Evolutionary conservation across 1,140 invertebrate genomes (phyloP), one percentile per base, ranked within the genome.

Genomic region (Octopus sinensis): DNA sequence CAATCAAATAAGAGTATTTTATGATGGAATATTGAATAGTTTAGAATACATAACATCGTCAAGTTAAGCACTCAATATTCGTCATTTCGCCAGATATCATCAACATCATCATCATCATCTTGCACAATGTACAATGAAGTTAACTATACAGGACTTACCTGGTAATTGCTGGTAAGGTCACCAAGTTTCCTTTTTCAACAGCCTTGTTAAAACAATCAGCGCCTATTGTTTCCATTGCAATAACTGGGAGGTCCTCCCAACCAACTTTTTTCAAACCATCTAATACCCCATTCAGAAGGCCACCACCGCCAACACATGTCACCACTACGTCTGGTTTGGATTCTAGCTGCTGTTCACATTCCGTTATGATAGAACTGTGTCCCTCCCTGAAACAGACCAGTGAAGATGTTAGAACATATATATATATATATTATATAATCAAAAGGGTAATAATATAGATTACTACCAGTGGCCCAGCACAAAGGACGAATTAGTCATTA

Each of bases 201-300:
- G 92, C 88, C 10, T 86, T 84, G 85, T 91, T 91, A 53, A 92
- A 91, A 80, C 90, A 91, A 82, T 92, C 87, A 53, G 92, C 90
- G 12, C 92, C 92, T 52, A 84, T 84, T 5, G 92, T 93, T 88
- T 93, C 92, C 90, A 93, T 91, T 53, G 91, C 90, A 77, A 93
- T 75, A 43, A 93, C 86, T 53, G 92, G 91, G 54, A 92, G 88
- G 83, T 88, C 83, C 86, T 87, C 78, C 89, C 86, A 90, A 9
- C 91, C 91, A 83, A 87, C 90, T 84, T 89, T 84, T 78, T 83
- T 80, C 88, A 90, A 87, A 4, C 88, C 89, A 75, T 87, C 81
- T 51, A 88, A 75, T 23, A 90, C 82, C 51, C 89, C 88, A 82
- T 85, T 86, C 17, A 92, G 78, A 12, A 93, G 85, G 0, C 92